These are phyloP conservation scores for Apeira syringaria DNA, from an alignment of 2,888 invertebrate genomes.

Conservation along the genomic window DNA sequence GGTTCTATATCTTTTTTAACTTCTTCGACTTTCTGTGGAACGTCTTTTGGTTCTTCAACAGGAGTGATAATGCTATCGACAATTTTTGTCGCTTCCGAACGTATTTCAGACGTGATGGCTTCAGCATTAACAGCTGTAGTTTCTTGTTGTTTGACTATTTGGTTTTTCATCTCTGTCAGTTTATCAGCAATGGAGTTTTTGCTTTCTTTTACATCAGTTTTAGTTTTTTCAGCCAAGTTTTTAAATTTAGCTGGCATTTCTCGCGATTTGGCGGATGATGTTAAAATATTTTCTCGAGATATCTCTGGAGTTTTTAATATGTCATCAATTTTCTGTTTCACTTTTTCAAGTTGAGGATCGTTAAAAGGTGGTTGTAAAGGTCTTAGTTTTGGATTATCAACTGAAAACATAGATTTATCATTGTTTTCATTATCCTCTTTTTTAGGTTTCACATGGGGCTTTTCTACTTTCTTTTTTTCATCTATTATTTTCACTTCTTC, in stretches of 20 bases:
- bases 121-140: slow-evolving; percentile 26
- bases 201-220: slow-evolving; percentile 49
- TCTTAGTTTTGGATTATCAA: slow-evolving; percentile 67
- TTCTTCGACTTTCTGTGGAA: slow-evolving; percentile 33
- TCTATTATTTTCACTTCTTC: slow-evolving; percentile 42
- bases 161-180: slow-evolving; percentile 54
- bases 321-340: slow-evolving; percentile 74
- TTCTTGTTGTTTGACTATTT: slow-evolving; percentile 53
- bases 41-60: slow-evolving; percentile 63
- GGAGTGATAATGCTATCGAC: slow-evolving; percentile 77
- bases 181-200: slow-evolving; percentile 54
- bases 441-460: slow-evolving; percentile 25
- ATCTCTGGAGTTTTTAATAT: slow-evolving; percentile 77
- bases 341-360: slow-evolving; percentile 76
- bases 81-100: slow-evolving; percentile 68
- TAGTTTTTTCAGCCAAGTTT: slow-evolving; percentile 52
- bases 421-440: slow-evolving; percentile 16
- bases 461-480: slow-evolving; percentile 35
- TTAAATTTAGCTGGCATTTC: slow-evolving; percentile 43
- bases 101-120: slow-evolving; percentile 52
- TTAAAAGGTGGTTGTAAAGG: slow-evolving; percentile 73
- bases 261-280: slow-evolving; percentile 49
- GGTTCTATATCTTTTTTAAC: slow-evolving; percentile 64
- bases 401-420: slow-evolving; percentile 43
- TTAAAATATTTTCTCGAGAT: slow-evolving; percentile 70